A percentile compares a stretch with the other conserved stretches of the same genome.
Conservation (phyloP, 2,797 vertebrate genomes). For the Erpetoichthys calabaricus region DNA sequence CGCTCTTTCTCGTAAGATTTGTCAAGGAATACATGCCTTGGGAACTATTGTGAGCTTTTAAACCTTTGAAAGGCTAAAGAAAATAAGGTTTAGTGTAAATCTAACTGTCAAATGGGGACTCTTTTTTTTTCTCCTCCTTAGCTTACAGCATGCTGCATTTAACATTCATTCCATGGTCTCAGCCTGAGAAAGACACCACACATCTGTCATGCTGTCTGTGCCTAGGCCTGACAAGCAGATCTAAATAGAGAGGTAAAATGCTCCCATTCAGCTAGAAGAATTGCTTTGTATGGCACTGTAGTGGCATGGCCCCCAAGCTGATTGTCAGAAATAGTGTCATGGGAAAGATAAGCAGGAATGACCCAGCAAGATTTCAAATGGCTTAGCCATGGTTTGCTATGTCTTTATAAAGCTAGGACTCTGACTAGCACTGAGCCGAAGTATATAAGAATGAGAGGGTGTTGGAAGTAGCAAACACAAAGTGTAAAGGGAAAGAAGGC, state of each 20-base stretch:
- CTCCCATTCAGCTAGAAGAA: conserved; percentile 64
- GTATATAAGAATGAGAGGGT: too few relatives aligned
- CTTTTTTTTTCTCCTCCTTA: conserved; percentile 20
- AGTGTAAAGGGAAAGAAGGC: too few relatives aligned
- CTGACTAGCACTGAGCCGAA: not conserved
- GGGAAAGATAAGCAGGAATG: conserved; percentile 70
- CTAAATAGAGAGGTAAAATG: conserved; percentile 45
- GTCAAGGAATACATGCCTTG: conserved; percentile 36
- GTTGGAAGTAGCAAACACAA: too few relatives aligned
- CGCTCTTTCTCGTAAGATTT: conserved; percentile 38
- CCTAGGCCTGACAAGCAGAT: conserved; percentile 27
- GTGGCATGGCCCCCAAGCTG: conserved; percentile 32
- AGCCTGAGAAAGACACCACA: conserved; percentile 30
- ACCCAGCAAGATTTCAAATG: conserved; percentile 41
- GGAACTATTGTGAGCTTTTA: conserved; percentile 31
- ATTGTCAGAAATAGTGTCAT: conserved; percentile 54
- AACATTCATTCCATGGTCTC: conserved; percentile 35
- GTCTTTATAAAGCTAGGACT: conserved; percentile 34
- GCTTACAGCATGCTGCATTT: conserved; percentile 30
- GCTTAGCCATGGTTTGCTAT: conserved; percentile 29
- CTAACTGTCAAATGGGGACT: conserved; percentile 39
- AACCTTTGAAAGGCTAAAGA: conserved; percentile 46
- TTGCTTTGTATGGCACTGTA: conserved; percentile 34
- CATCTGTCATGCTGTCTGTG: conserved; percentile 39
- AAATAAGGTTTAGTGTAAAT: conserved; percentile 47